These are phyloP conservation scores for Panagrolaimus sp. DNA, from an alignment of 1,140 invertebrate genomes.

Conservation along the genomic window DNA sequence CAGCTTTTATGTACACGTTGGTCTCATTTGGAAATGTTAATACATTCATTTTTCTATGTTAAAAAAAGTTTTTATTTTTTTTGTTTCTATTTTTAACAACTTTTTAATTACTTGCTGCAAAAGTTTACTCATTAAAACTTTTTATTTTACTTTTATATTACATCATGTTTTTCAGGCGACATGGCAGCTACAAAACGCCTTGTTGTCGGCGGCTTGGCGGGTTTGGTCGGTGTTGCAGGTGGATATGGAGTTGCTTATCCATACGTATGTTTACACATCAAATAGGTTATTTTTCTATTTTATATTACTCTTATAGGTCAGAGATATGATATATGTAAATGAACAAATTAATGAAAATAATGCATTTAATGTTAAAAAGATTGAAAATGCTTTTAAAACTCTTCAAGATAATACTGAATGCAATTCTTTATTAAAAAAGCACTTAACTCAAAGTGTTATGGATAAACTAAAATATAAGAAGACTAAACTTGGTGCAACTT, in stretches of 20 bases:
- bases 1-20: too few relatives aligned
- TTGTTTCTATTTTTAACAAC: too few relatives aligned
- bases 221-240: conserved; percentile 17
- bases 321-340: conserved; percentile 19
- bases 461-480: conserved; percentile 63
- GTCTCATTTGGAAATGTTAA: too few relatives aligned
- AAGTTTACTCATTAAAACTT: too few relatives aligned
- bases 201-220: conserved; percentile 11
- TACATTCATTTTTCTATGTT: too few relatives aligned
- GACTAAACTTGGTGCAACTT: conserved; percentile 44
- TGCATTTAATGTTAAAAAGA: conserved; percentile 66
- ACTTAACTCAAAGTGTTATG: conserved; percentile 79
- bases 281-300: conserved; percentile 17
- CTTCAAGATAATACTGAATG: conserved; percentile 61
- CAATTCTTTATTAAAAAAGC: conserved; percentile 89
- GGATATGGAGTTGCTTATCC: conserved; percentile 9
- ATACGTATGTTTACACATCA: conserved; percentile 12
- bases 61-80: too few relatives aligned
- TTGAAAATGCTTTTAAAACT: conserved; percentile 69
- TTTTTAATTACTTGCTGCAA: too few relatives aligned
- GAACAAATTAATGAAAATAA: conserved; percentile 35
- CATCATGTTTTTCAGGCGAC: too few relatives aligned
- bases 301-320: conserved; percentile 20
- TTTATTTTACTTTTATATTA: too few relatives aligned
- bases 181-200: neutral